Evolutionary conservation across 2,888 invertebrate species (phyloP).

Genomic region (Oscheius sp.): DNA sequence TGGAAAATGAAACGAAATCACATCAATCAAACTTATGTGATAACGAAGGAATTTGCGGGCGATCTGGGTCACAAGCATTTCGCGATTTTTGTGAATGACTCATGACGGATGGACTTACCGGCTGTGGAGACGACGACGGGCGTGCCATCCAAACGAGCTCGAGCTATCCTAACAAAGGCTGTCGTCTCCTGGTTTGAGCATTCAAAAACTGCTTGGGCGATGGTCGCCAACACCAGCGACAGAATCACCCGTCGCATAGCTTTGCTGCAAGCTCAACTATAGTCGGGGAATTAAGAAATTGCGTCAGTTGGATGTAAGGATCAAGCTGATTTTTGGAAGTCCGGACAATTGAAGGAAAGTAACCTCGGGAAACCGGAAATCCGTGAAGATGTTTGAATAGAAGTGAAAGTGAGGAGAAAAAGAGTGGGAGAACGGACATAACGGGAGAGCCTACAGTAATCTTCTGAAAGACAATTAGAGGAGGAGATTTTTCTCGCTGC

Average conservation of each 20-base stretch:
- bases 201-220: constrained; percentile 43
- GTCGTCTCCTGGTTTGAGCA: constrained; percentile 63
- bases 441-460: neutral
- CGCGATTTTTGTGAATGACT: neutral
- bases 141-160: constrained; percentile 69
- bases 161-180: constrained; percentile 67
- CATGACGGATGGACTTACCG: constrained; percentile 40
- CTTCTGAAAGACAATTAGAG: neutral
- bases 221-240: constrained; percentile 2
- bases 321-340: no score
- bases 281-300: no score
- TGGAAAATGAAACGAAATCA: no score
- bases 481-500: no score
- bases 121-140: constrained; percentile 70
- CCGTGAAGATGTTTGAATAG: no score
- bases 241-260: constrained; percentile 6
- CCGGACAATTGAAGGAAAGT: no score
- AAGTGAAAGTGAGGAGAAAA: neutral
- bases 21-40: neutral
- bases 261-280: neutral
- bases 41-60: neutral
- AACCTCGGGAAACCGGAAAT: no score
- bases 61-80: neutral
- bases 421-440: neutral
- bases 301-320: no score